These are phyloP conservation scores for Eufriesea mexicana DNA, from an alignment of 1,140 invertebrate species.

Conservation along the genomic window DNA sequence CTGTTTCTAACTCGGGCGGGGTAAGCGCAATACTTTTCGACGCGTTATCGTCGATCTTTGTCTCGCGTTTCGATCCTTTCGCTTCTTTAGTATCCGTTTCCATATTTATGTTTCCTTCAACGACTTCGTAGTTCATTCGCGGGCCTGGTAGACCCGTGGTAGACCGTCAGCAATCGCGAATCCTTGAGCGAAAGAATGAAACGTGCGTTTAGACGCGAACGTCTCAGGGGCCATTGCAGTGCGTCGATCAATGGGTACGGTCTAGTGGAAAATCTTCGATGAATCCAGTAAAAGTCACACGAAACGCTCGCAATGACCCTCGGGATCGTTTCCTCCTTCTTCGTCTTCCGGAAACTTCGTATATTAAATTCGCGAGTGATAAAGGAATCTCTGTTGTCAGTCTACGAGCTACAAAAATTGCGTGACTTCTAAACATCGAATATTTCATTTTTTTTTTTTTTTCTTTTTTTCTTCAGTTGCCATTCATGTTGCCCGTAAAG, in stretches of 20 bases:
- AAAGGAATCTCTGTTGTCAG: slow-evolving; percentile 51
- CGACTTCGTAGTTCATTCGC: too few species aligned
- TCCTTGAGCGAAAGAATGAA: slow-evolving; percentile 21
- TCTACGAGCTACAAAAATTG: slow-evolving; percentile 75
- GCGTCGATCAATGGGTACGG: background rate
- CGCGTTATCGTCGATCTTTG: slow-evolving; percentile 2
- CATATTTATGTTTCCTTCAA: background rate
- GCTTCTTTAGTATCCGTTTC: background rate
- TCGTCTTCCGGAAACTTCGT: slow-evolving; percentile 4
- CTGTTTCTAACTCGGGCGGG: slow-evolving; percentile 55
- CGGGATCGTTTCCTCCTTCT: background rate
- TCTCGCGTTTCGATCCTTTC: slow-evolving; percentile 23
- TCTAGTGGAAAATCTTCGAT: background rate
- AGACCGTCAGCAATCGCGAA: too few species aligned
- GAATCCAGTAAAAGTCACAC: background rate
- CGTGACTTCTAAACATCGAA: slow-evolving; percentile 70
- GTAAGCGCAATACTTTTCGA: slow-evolving; percentile 63
- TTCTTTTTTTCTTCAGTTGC: slow-evolving; percentile 33
- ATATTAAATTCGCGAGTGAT: slow-evolving; percentile 50
- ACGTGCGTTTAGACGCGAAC: background rate
- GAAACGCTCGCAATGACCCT: background rate
- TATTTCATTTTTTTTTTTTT: slow-evolving; percentile 18
- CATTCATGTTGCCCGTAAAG: slow-evolving; percentile 52
- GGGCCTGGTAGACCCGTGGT: too few species aligned
- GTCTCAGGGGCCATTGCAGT: background rate